A percentile compares a stretch with the other conserved stretches of the same genome.
Evolutionary conservation across 2,888 invertebrate genomes (phyloP).

Genomic region (Drosophila subsilvestris): DNA sequence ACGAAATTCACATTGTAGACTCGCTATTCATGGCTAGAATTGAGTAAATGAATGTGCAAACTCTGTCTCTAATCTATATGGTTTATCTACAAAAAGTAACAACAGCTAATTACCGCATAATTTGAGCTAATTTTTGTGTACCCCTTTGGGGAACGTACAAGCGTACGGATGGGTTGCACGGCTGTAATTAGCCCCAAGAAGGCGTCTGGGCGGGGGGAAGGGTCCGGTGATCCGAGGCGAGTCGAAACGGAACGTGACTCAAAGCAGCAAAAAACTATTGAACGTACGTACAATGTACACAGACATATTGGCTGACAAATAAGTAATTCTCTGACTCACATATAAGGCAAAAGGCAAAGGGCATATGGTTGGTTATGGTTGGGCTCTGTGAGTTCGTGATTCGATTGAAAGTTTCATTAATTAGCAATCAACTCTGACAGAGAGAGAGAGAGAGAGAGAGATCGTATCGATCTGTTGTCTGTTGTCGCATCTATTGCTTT

Average conservation of each 20-base stretch:
- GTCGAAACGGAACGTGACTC: neutral
- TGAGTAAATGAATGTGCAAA: slow-evolving; percentile 1
- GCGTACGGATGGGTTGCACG: no score
- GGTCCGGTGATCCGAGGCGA: neutral
- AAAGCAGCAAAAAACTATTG: neutral
- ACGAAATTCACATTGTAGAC: neutral
- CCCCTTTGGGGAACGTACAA: neutral
- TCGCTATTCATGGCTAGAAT: neutral
- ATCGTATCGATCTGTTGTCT: no score
- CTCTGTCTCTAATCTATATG: slow-evolving; percentile 3
- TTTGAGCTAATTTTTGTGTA: slow-evolving; percentile 52
- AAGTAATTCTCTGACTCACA: neutral
- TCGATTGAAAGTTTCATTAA: slow-evolving; percentile 21
- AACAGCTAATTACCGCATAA: slow-evolving; percentile 44
- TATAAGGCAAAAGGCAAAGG: neutral
- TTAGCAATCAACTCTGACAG: neutral
- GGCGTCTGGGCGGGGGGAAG: neutral
- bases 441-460: neutral
- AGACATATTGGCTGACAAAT: neutral
- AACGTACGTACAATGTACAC: neutral
- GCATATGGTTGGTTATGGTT: neutral
- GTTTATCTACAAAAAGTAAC: slow-evolving; percentile 21
- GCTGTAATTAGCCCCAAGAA: no score
- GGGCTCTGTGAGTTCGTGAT: neutral
- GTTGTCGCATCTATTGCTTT: slow-evolving; percentile 4